Percentiles rank a stretch among this genome's conserved stretches.
phyloP scores from a whole-genome alignment of 2,888 invertebrate species.

The Ophioninae sp. region DNA sequence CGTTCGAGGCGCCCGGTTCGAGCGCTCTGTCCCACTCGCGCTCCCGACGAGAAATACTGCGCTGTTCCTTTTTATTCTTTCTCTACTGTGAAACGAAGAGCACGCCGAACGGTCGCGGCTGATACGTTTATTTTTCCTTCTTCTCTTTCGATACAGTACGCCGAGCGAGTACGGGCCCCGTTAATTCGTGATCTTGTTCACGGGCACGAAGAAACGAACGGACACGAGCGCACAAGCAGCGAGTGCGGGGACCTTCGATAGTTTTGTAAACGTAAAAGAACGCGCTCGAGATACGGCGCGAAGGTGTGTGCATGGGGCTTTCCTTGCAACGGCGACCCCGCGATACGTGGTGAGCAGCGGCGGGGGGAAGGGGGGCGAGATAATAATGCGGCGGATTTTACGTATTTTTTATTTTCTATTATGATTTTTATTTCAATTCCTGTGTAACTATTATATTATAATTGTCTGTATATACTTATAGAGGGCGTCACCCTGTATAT shows the following conservation, averaged over 20 bases:
- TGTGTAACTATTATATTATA: too few species aligned
- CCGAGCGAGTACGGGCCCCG: background rate
- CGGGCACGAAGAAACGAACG: background rate
- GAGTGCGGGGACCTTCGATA: background rate
- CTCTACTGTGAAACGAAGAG: slow-evolving; percentile 18
- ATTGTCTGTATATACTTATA: too few species aligned
- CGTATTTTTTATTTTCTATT: too few species aligned
- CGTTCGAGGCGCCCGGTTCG: background rate
- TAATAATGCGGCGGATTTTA: too few species aligned
- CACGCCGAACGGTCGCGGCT: slow-evolving; percentile 8
- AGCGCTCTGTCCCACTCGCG: background rate
- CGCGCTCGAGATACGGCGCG: too few species aligned
- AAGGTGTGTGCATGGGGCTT: too few species aligned
- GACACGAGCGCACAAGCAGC: background rate
- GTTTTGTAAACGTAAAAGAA: too few species aligned
- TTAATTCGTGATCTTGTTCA: background rate
- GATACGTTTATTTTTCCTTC: slow-evolving; percentile 28
- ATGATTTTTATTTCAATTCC: too few species aligned
- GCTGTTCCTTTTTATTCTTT: background rate
- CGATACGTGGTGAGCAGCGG: too few species aligned
- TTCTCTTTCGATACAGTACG: background rate
- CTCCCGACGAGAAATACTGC: background rate
- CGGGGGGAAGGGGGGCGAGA: too few species aligned
- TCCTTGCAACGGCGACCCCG: too few species aligned
- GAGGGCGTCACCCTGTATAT: too few species aligned